phyloP scores from a whole-genome alignment of 2,888 invertebrate species.

The Cancer borealis region DNA sequence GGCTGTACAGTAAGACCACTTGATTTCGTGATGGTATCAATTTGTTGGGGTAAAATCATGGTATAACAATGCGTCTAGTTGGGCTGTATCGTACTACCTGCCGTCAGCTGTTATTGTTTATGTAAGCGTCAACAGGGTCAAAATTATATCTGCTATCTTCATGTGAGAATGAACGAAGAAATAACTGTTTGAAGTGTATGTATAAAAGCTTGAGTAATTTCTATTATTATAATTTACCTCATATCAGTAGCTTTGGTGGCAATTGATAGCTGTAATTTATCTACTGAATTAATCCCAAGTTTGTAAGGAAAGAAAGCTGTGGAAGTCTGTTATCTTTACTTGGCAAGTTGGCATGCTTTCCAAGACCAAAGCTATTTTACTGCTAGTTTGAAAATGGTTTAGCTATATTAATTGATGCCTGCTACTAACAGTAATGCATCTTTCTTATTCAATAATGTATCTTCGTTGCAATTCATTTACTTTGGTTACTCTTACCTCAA shows the following conservation, averaged over 20 bases:
- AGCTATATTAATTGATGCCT: no score
- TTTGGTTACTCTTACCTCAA: no score
- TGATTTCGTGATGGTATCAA: background rate
- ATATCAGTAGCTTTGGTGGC: background rate
- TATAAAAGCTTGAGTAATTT: background rate
- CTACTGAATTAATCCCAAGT: background rate
- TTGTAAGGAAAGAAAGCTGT: no score
- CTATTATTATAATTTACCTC: background rate
- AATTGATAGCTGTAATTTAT: background rate
- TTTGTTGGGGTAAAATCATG: background rate
- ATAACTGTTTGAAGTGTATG: no score
- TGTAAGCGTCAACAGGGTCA: background rate
- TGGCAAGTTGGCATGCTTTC: no score
- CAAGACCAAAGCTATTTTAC: no score
- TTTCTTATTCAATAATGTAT: no score
- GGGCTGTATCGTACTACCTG: background rate
- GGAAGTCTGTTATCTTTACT: no score
- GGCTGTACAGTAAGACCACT: background rate
- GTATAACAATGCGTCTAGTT: background rate
- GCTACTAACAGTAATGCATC: no score
- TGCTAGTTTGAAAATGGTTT: no score
- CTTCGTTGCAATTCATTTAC: no score
- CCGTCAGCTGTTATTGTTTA: slow-evolving; percentile 16
- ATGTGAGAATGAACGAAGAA: no score
- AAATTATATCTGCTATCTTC: background rate